Percentiles rank a stretch among this genome's conserved stretches.
phyloP scores from a whole-genome alignment of 2,888 invertebrate species.

The Pristionchus mayeri region DNA sequence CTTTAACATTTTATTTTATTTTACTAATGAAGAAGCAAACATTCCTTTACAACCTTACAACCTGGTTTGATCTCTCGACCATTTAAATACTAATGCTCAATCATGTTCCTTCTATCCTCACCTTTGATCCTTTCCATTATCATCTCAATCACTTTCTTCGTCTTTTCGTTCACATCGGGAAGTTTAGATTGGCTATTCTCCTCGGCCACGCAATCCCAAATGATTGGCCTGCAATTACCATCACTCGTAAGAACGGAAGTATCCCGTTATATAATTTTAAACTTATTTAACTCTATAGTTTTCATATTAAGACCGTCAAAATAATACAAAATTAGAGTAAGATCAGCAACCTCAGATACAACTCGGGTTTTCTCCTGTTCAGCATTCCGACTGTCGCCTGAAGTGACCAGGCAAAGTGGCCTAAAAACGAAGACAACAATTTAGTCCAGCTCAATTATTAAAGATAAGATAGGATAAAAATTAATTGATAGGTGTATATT shows the following conservation, averaged over 20 bases:
- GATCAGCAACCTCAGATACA: neutral
- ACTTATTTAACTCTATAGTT: neutral
- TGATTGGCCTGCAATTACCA: conserved; percentile 4
- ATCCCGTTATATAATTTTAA: neutral
- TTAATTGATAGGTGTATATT: neutral
- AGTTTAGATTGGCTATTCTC: neutral
- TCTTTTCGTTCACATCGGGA: neutral
- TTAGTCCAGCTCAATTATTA: neutral
- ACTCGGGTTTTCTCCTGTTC: neutral
- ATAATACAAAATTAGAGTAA: neutral
- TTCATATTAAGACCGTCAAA: neutral
- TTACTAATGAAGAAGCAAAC: neutral
- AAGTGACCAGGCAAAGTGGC: neutral
- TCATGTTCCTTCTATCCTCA: neutral
- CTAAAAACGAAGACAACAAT: neutral
- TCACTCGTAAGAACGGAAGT: too few relatives aligned
- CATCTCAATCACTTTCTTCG: neutral
- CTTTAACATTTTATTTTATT: neutral
- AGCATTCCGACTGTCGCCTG: conserved; percentile 16
- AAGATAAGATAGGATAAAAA: neutral
- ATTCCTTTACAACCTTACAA: neutral
- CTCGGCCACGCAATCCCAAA: conserved; percentile 22
- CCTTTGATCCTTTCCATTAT: neutral
- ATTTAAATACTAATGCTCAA: too few relatives aligned
- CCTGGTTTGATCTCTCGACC: neutral